Base-by-base conservation (phyloP, 2,113 vertebrate species). In the Carassius carassius region DNA sequence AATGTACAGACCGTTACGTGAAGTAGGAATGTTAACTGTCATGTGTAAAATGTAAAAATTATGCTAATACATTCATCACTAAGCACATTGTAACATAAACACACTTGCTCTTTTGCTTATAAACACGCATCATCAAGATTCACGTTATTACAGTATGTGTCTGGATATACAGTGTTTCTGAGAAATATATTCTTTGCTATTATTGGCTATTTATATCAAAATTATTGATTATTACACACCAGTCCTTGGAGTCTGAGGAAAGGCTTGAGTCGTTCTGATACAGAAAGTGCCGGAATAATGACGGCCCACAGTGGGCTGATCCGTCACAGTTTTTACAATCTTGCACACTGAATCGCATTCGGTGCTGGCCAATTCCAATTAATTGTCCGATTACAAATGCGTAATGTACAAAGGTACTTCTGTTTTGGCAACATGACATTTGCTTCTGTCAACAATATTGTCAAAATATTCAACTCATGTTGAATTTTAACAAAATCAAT, bases 141-240 rank as follows among this genome's bases (percentile, higher is more conserved):
- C 29, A 49, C 14, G 54, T 69, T 78, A 9, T 62, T 85, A 85
- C 84, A 85, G 84, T 85, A 63, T 80, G 84, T 85, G 84, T 85
- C 84, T 73, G 63, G 54, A 81, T 79, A 79, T 80, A 85, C 77
- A 85, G 84, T 85, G 65, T 78, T 77, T 65, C 44, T 29, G 54
- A 72, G 44, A 85, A 85, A 79, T 84, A 69, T 69, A 70, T 78
- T 84, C 83, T 84, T 78, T 78, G 77, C 37, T 70, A 84, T 58
- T 72, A 67, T 84, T 79, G 76, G 83, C 76, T 79, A 47, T 70
- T 78, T 47, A 67, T 72, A 80, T 80, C 37, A 80, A 80, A 80
- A 80, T 80, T 13, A 78, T 78, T 84, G 67, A 70, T 70, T 51
- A 41, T 72, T 84, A 51, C 49, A 78, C 62, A 80, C n/a, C 65